Conservation (phyloP, 1,140 invertebrate species). For the Brachionus koreanus region DNA sequence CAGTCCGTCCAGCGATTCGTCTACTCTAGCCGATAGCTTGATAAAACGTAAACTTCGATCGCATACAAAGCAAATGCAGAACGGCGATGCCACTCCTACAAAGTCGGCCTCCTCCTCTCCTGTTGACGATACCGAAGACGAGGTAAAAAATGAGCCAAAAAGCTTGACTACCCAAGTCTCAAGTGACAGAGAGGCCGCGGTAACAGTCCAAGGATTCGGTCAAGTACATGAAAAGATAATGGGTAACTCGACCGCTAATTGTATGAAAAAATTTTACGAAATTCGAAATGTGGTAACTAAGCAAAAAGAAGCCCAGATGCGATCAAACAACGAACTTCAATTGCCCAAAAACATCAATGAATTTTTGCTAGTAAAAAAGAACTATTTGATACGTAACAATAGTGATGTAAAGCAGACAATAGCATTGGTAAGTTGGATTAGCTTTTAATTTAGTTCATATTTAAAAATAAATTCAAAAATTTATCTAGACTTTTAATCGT, state of each 20-base stretch:
- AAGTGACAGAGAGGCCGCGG: background rate
- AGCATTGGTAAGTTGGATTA: background rate
- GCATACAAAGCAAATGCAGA: background rate
- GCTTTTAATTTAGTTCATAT: background rate
- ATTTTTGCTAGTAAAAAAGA: background rate
- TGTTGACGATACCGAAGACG: background rate
- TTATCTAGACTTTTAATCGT: too few relatives aligned
- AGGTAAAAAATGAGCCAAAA: background rate
- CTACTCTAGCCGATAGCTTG: background rate
- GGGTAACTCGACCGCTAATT: constrained; percentile 8
- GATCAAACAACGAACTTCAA: background rate
- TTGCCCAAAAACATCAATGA: background rate
- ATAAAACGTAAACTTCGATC: background rate
- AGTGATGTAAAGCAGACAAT: background rate
- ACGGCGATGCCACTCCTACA: background rate
- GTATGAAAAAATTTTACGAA: constrained; percentile 26
- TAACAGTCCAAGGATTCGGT: background rate
- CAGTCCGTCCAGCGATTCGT: background rate
- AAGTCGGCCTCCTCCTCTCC: background rate
- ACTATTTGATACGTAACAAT: constrained; percentile 9
- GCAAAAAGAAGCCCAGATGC: background rate
- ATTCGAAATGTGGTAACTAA: constrained; percentile 2
- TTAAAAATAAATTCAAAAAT: too few relatives aligned
- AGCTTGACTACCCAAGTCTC: background rate
- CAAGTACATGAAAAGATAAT: background rate